phyloP scores from a whole-genome alignment of 2,888 invertebrate genomes.

The Drosophila suboccidentalis region DNA sequence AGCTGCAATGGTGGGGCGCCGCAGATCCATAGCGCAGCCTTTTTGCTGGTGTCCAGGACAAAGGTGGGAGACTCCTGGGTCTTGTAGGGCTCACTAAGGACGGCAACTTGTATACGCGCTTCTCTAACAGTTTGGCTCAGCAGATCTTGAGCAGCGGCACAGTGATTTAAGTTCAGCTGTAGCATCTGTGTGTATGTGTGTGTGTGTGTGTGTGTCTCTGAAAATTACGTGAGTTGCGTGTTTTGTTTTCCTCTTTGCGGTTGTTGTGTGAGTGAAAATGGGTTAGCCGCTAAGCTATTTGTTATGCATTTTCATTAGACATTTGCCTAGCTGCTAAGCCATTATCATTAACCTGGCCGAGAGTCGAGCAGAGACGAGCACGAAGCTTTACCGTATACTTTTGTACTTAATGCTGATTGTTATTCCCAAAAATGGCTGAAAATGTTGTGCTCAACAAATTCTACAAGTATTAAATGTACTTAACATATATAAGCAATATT shows the following conservation, averaged over 20 bases:
- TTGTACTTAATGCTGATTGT: conserved; percentile 34
- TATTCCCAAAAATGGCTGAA: conserved; percentile 10
- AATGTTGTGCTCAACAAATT: conserved; percentile 1
- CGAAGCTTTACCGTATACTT: conserved; percentile 13
- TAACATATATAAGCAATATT: not conserved
- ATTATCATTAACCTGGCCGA: conserved; percentile 60
- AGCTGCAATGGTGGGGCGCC: too few relatives aligned
- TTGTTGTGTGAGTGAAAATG: conserved; percentile 39
- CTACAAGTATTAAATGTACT: not conserved
- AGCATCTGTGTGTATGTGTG: conserved; percentile 25
- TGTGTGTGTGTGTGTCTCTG: conserved; percentile 27
- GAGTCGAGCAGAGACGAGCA: conserved; percentile 19
- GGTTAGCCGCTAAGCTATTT: conserved; percentile 57
- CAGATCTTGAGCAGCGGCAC: too few relatives aligned
- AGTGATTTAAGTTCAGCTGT: too few relatives aligned
- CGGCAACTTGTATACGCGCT: too few relatives aligned
- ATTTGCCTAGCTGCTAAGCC: conserved; percentile 46
- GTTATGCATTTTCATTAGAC: conserved; percentile 77
- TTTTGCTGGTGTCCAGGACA: too few relatives aligned
- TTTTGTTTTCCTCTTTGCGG: conserved; percentile 48
- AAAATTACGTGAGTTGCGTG: conserved; percentile 51
- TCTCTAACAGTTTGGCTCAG: too few relatives aligned
- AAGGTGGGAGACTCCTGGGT: too few relatives aligned
- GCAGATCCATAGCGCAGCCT: too few relatives aligned
- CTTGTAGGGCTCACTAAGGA: too few relatives aligned